phyloP scores from a whole-genome alignment of 2,113 vertebrate genomes.

The Holacanthus passer region DNA sequence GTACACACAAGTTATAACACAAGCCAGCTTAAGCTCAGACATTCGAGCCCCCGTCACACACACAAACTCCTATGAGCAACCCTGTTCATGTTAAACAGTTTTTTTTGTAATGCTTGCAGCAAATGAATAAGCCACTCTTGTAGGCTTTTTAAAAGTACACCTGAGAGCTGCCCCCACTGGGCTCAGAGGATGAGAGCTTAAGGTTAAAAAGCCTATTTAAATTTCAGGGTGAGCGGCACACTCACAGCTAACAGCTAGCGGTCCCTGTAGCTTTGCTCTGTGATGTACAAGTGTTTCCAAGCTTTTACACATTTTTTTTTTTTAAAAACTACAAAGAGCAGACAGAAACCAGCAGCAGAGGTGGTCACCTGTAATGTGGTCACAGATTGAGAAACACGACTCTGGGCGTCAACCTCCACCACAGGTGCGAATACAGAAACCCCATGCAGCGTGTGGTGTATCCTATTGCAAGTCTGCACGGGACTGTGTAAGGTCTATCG shows the following conservation, averaged over 20 bases:
- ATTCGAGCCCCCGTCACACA: slow-evolving; percentile 13
- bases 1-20: slow-evolving; percentile 50
- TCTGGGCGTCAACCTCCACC: slow-evolving; percentile 41
- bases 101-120: slow-evolving; percentile 74
- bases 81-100: slow-evolving; percentile 66
- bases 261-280: slow-evolving; percentile 74
- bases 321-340: slow-evolving; percentile 21
- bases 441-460: slow-evolving; percentile 20
- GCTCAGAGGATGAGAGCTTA: slow-evolving; percentile 80
- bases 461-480: slow-evolving; percentile 41
- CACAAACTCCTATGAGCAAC: slow-evolving; percentile 43
- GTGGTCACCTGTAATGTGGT: slow-evolving; percentile 61
- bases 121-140: slow-evolving; percentile 82
- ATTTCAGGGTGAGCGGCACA: slow-evolving; percentile 81
- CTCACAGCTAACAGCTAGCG: slow-evolving; percentile 75
- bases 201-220: slow-evolving; percentile 86
- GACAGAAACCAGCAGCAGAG: slow-evolving; percentile 35
- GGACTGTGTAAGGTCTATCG: slow-evolving; percentile 54
- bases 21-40: slow-evolving; percentile 49
- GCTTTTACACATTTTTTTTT: slow-evolving; percentile 63
- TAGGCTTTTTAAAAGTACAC: slow-evolving; percentile 82
- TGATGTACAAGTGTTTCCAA: slow-evolving; percentile 75
- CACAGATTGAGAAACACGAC: slow-evolving; percentile 51
- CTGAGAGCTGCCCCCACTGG: slow-evolving; percentile 78
- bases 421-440: slow-evolving; percentile 57